These are phyloP conservation scores for Epinotia nisella DNA, from an alignment of 2,888 invertebrate genomes.

Conservation along the genomic window DNA sequence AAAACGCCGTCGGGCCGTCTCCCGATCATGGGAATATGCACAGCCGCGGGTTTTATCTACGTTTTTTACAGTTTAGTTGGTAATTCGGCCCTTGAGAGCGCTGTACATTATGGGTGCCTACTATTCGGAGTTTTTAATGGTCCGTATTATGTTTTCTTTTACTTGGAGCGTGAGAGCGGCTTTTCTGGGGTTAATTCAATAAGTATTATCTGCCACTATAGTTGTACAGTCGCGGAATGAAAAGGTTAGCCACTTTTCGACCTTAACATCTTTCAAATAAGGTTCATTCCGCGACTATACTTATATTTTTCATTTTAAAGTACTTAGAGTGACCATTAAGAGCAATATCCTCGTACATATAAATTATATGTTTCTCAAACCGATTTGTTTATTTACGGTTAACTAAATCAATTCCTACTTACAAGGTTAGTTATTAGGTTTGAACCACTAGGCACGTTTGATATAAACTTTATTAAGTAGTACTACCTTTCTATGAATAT, in stretches of 20 bases:
- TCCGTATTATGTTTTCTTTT: slow-evolving; percentile 60
- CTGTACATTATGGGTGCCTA: slow-evolving; percentile 70
- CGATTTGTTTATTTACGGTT: too few relatives aligned
- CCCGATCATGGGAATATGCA: slow-evolving; percentile 79
- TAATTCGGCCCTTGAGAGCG: slow-evolving; percentile 75
- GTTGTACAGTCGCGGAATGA: too few relatives aligned
- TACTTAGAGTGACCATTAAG: neutral
- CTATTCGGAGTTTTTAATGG: slow-evolving; percentile 64
- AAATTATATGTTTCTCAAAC: neutral
- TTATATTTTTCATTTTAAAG: neutral
- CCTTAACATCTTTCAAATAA: too few relatives aligned
- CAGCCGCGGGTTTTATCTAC: slow-evolving; percentile 71
- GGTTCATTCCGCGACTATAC: too few relatives aligned
- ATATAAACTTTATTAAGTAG: too few relatives aligned
- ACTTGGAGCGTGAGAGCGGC: slow-evolving; percentile 62
- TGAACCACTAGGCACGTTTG: neutral
- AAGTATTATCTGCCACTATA: neutral
- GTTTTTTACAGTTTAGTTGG: slow-evolving; percentile 80
- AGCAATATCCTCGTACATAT: neutral
- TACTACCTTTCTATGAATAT: neutral
- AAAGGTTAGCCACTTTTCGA: too few relatives aligned
- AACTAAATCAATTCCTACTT: neutral
- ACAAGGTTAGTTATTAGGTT: neutral
- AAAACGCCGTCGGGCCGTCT: slow-evolving; percentile 76
- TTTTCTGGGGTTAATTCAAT: slow-evolving; percentile 24